Evolutionary conservation across 2,113 vertebrate genomes (phyloP), one percentile per base, ranked within the genome.

Genomic region (Tachuris rubrigastra): DNA sequence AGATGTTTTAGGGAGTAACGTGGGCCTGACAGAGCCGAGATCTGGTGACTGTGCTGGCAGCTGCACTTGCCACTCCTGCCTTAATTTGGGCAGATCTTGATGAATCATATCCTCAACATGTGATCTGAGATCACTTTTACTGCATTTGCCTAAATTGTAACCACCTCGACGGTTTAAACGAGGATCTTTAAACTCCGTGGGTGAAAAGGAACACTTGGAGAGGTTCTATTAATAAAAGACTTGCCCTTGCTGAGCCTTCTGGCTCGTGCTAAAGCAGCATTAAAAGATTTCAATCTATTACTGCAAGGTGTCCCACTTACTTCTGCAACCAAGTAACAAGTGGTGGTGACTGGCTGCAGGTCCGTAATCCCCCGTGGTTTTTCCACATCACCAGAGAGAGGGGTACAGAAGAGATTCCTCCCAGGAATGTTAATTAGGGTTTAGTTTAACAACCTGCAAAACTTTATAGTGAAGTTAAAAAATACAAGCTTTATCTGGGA

Each of bases 261-360:
- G 79, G 46, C 17, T 56, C 4, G n/a, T 74, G 96, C 92, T 93
- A 92, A 93, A 86, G 96, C 33, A 67, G 95, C 92, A 95, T 96
- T 96, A 97, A 90, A 92, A 95, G 95, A 95, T 94, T 96, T 96
- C 91, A 87, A 87, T 95, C 94, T 95, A 60, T 96, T 96, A 94
- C 65, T 93, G 78, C 2, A 42, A 44, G 72, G 71, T 90, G 96
- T 75, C 88, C 79, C 86, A 15, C 86, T 94, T 88, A 55, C 72
- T 91, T 39, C 85, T 95, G 87, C 42, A 41, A 6, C 35, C 79
- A 68, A 81, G 65, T 37, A 71, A 85, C 50, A 22, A 83, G 74
- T 13, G 44, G 18, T 4, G 39, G 28, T 2, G 35, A 37, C 58
- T 66, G 0, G 2, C 65, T 52, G 68, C 47, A 17, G 78, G 74